phyloP scores from a whole-genome alignment of 2,797 vertebrate species.

The Chaenodraco wilsoni region DNA sequence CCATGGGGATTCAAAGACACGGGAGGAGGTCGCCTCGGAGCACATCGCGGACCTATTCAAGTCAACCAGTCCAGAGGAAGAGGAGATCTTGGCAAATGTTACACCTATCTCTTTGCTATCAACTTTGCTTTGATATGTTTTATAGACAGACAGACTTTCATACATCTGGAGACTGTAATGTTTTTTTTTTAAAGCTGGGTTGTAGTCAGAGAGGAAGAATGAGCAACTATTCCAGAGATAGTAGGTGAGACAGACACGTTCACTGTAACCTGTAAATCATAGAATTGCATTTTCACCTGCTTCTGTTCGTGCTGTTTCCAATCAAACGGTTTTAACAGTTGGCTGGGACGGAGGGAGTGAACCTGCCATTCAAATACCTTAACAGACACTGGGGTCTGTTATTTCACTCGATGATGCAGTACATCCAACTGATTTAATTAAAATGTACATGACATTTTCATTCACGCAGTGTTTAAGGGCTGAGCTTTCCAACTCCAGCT shows the following conservation, averaged over 20 bases:
- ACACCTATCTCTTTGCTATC: conserved; percentile 45
- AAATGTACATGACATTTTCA: conserved; percentile 64
- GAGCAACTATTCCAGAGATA: conserved; percentile 31
- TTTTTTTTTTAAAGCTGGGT: conserved; percentile 40
- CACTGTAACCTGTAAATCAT: conserved; percentile 68
- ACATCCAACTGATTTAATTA: conserved; percentile 69
- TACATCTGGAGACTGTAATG: conserved; percentile 70
- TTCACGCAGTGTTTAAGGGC: conserved; percentile 30
- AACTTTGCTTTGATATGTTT: conserved; percentile 52
- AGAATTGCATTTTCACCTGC: conserved; percentile 54
- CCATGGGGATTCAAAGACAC: conserved; percentile 49
- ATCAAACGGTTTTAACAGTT: conserved; percentile 53
- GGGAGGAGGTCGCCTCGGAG: conserved; percentile 56
- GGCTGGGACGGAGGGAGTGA: conserved; percentile 13
- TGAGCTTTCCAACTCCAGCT: conserved; percentile 31
- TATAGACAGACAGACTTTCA: conserved; percentile 47
- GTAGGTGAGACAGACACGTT: conserved; percentile 29
- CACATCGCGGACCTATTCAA: conserved; percentile 47
- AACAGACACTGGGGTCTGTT: conserved; percentile 44
- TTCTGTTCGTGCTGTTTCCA: conserved; percentile 55
- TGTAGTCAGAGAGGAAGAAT: conserved; percentile 40
- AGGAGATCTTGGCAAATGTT: conserved; percentile 43
- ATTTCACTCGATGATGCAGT: conserved; percentile 41
- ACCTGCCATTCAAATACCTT: conserved; percentile 50
- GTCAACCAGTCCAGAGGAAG: conserved; percentile 29